Conservation (phyloP, 2,888 invertebrate species). For the Stictocephala bisonia region DNA sequence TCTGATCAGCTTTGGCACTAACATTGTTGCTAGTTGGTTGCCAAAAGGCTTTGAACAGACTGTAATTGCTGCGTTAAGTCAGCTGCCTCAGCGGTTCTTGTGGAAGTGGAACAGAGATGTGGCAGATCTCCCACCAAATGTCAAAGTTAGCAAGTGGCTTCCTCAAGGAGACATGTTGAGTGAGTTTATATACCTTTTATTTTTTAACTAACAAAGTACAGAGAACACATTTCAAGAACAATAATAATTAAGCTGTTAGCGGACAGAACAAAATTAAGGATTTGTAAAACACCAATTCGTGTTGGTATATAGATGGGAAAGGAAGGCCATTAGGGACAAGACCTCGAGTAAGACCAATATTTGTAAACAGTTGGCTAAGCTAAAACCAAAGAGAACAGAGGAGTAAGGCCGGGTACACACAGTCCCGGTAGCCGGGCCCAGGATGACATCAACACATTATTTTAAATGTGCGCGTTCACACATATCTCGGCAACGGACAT, state of each 20-base stretch:
- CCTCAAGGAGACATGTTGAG: constrained; percentile 23
- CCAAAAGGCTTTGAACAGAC: constrained; percentile 1
- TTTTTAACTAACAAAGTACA: neutral
- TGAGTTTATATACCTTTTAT: neutral
- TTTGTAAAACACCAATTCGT: too few species aligned
- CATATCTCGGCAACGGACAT: too few species aligned
- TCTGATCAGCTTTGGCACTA: constrained; percentile 26
- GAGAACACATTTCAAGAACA: neutral
- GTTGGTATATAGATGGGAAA: too few species aligned
- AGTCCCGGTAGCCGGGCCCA: too few species aligned
- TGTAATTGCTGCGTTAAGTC: neutral
- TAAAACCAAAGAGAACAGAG: too few species aligned
- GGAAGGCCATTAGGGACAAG: too few species aligned
- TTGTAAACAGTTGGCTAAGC: too few species aligned
- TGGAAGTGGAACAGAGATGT: constrained; percentile 29
- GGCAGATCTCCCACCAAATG: neutral
- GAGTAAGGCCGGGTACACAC: too few species aligned
- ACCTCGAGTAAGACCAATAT: too few species aligned
- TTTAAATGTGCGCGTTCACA: too few species aligned
- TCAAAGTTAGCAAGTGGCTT: constrained; percentile 22
- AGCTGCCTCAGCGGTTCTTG: constrained; percentile 11
- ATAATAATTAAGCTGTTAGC: neutral
- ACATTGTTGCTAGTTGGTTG: constrained; percentile 8
- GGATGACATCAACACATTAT: too few species aligned
- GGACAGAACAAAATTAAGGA: too few species aligned